A percentile compares a stretch with the other conserved stretches of the same genome.
Evolutionary conservation across 2,113 vertebrate species (phyloP).

Genomic region (Cololabis saira): DNA sequence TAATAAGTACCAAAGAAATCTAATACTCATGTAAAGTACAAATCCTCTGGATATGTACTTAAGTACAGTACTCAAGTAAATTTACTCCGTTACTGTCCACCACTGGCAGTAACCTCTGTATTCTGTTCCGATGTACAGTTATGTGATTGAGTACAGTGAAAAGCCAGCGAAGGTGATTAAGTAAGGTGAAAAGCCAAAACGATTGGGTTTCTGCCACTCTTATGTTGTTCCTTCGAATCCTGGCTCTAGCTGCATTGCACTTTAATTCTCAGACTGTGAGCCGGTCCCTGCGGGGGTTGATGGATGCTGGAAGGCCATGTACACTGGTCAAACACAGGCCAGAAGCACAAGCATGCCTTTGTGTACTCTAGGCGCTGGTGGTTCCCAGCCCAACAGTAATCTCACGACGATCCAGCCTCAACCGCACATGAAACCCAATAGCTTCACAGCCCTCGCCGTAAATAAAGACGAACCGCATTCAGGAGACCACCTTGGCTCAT

Average conservation of each 20-base stretch:
- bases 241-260: slow-evolving; percentile 38
- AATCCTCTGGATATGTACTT: too few relatives aligned
- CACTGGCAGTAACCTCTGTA: slow-evolving; percentile 11
- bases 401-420: slow-evolving; percentile 69
- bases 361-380: slow-evolving; percentile 51
- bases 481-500: slow-evolving; percentile 68
- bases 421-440: slow-evolving; percentile 76
- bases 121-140: slow-evolving; percentile 11
- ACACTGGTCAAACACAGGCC: slow-evolving; percentile 66
- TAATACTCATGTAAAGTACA: too few relatives aligned
- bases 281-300: slow-evolving; percentile 44
- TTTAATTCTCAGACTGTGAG: slow-evolving; percentile 37
- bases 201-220: slow-evolving; percentile 36
- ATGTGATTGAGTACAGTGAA: too few relatives aligned
- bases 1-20: too few relatives aligned
- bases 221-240: slow-evolving; percentile 55
- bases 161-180: slow-evolving; percentile 2
- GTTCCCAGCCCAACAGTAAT: slow-evolving; percentile 72
- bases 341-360: slow-evolving; percentile 62
- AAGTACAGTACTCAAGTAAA: too few relatives aligned
- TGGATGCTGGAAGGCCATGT: slow-evolving; percentile 56
- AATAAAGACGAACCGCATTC: slow-evolving; percentile 72
- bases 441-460: slow-evolving; percentile 57
- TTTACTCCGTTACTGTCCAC: too few relatives aligned
- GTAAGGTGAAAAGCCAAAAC: slow-evolving; percentile 49